Evolutionary conservation across 2,113 vertebrate species (phyloP).

Genomic region (Bombycilla garrulus): DNA sequence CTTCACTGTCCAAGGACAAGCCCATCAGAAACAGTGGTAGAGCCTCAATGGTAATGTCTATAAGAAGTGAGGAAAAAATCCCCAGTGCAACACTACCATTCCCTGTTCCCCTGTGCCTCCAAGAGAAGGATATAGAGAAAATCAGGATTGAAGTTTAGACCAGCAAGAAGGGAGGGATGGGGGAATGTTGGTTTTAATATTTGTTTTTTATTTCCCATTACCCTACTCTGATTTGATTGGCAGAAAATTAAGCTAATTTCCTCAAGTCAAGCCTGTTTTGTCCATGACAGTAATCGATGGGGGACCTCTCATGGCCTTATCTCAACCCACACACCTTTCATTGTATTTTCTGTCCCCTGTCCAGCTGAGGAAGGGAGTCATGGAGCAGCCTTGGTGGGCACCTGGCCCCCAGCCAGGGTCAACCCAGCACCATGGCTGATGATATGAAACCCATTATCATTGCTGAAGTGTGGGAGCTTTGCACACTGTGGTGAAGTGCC

Average conservation of each 20-base stretch:
- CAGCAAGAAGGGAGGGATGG: neutral
- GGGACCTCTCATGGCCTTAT: neutral
- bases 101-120: neutral
- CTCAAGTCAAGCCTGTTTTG: neutral
- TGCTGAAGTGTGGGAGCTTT: neutral
- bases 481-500: rapidly evolving
- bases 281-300: too few relatives aligned
- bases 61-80: rapidly evolving
- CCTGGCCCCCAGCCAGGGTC: neutral
- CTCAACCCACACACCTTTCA: rapidly evolving
- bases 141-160: neutral
- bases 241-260: neutral
- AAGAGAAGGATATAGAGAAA: neutral
- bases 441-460: neutral
- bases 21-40: neutral
- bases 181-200: neutral
- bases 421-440: neutral
- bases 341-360: neutral
- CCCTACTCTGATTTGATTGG: neutral
- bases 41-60: neutral
- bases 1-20: rapidly evolving
- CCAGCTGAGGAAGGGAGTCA: neutral
- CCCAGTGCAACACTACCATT: neutral
- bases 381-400: neutral
- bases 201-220: neutral